Evolutionary conservation across 2,888 invertebrate species (phyloP), one percentile per base, ranked within the genome.

Genomic region (Ichneumoninae sp.): DNA sequence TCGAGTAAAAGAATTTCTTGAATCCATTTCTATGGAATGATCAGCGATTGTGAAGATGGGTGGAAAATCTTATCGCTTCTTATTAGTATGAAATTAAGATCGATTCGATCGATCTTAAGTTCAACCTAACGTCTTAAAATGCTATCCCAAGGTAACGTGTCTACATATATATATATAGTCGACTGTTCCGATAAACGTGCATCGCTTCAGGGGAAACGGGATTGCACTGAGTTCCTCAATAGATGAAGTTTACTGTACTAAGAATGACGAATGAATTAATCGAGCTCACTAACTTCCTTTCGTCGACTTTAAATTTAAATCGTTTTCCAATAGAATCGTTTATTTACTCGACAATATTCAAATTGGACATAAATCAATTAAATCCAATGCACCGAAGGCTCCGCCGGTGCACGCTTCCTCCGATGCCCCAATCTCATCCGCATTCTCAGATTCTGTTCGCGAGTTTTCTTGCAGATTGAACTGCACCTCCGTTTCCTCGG

Each of bases 301-400:
- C 63, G 33, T 63, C 16, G 63, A 63, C 63, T 16, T 33, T n/a
- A 13, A 33, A 63, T 33, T 63, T n/a, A 33, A 63, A 63, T 63
- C 63, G 63, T 63, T 63, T 63, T 33, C 63, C 30, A 63, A 63
- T 63, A 30, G 30, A 63, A 63, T 63, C 63, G 63, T 63, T 63
- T 33, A 63, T 30, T 63, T 33, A 63, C 57, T 63, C 16, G n/a
- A 63, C 63, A 63, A 33, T 63, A 63, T 63, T 63, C 63, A 63
- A 73, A 73, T 73, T 57, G 40, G 6, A 33, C 57, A 44, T 57
- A 73, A 54, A 57, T 73, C 57, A 73, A 73, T 73, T 40, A 73
- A 73, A 57, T n/a, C 40, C 10, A 36, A 71, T 54, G 10, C 36
- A 40, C 52, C 63, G 33, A 63, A 30, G 63, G 30, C 63, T 33